Evolutionary conservation across 2,888 invertebrate species (phyloP).

Genomic region (Pharmacophagus antenor): DNA sequence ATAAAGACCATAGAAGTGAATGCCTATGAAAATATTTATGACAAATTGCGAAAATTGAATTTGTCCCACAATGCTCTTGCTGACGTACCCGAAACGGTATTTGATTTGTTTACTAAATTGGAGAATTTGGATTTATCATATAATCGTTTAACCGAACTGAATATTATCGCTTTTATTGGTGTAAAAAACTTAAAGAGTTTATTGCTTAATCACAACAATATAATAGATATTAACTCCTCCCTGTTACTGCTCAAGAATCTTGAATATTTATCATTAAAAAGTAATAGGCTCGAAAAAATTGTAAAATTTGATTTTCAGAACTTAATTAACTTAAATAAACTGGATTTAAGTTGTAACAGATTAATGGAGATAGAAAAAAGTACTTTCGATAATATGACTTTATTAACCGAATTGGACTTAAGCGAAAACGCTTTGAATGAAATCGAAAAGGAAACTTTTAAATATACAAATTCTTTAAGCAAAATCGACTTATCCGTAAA

Average conservation of each 20-base stretch:
- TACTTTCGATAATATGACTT: constrained; percentile 41
- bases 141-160: constrained; percentile 13
- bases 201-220: constrained; percentile 55
- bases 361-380: constrained; percentile 44
- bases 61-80: constrained; percentile 54
- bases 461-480: constrained; percentile 37
- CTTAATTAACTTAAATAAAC: constrained; percentile 35
- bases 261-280: constrained; percentile 45
- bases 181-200: constrained; percentile 45
- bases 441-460: constrained; percentile 44
- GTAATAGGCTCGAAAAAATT: constrained; percentile 47
- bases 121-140: constrained; percentile 17
- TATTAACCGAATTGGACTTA: constrained; percentile 44
- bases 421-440: constrained; percentile 46
- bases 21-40: constrained; percentile 35
- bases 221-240: constrained; percentile 49
- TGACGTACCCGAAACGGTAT: constrained; percentile 42
- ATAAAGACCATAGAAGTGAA: constrained; percentile 43
- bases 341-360: constrained; percentile 51
- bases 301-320: constrained; percentile 46
- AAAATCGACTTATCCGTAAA: constrained; percentile 52
- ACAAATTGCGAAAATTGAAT: constrained; percentile 43
- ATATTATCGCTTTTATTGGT: constrained; percentile 40
- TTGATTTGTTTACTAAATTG: neutral
- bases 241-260: constrained; percentile 44